Base-by-base conservation (phyloP, 2,888 invertebrate species). In the Trissolcus japonicus region DNA sequence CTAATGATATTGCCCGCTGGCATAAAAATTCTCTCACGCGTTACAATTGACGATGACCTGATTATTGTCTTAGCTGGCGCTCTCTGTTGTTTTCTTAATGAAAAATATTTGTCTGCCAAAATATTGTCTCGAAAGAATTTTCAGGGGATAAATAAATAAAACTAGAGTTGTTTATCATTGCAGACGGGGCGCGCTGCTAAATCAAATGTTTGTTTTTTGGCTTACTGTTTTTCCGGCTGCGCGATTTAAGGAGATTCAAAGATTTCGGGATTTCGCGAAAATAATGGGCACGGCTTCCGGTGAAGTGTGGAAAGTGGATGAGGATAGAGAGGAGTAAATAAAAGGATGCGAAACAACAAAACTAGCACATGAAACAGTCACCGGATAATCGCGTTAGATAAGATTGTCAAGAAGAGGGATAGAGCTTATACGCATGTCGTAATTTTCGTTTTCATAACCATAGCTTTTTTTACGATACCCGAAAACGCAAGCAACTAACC, bases 341-440 rank as follows among this genome's bases (percentile, higher is more conserved):
- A 79, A 63, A 43, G 57, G 53, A 46, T 55, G 56, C 41, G 66
- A 59, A 72, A 73, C 75, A 78, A 71, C 69, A 67, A 57, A 29
- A 51, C 51, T 67, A 63, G 19, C 63, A 46, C 53, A 60, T 56
- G 77, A 76, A 76, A 68, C 77, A 73, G 71, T 75, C 63, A 46
- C 59, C 43, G 71, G 75, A 78, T 78, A 78, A 78, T 78, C 75
- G 80, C 81, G 84, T 79, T 76, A 86, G 86, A 88, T 88, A 84
- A 85, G 87, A 83, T 85, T 87, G 87, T 86, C 87, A 82, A 74
- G 82, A 86, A 86, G 86, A 87, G 80, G 83, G 82, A 88, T 87
- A 84, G 84, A 83, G 81, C 72, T 79, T 79, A 35, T 11, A 83
- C 83, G 83, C 85, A 84, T 85, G 84, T 83, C 80, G 75, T 75